Percentiles rank a stretch among this genome's conserved stretches.
phyloP scores from a whole-genome alignment of 2,888 invertebrate genomes.

The Platycheirus albimanus region DNA sequence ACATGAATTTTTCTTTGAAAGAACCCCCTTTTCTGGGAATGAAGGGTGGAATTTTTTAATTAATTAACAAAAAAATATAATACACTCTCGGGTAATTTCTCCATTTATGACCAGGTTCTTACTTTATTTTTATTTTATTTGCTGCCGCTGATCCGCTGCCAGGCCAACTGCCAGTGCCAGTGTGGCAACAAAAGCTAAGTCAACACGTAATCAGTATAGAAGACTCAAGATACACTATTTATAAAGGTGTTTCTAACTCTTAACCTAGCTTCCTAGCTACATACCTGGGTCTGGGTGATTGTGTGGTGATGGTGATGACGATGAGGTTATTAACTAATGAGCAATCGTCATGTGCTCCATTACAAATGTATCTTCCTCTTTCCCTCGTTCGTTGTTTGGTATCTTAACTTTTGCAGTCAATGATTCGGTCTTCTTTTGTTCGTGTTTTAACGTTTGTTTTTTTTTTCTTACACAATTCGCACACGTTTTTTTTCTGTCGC shows the following conservation, averaged over 20 bases:
- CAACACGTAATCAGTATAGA: conserved; percentile 56
- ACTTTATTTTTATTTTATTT: no score
- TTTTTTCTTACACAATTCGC: conserved; percentile 47
- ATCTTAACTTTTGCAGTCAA: not conserved
- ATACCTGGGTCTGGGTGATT: conserved; percentile 34
- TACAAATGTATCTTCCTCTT: conserved; percentile 24
- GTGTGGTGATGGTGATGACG: no score
- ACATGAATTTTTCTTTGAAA: conserved; percentile 19
- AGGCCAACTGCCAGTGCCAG: conserved; percentile 2
- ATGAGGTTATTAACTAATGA: conserved; percentile 73
- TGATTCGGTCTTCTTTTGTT: conserved; percentile 34
- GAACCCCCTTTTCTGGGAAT: not conserved
- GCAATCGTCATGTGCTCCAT: conserved; percentile 57
- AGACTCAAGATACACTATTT: not conserved
- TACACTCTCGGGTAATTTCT: conserved; percentile 35
- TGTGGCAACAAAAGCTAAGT: conserved; percentile 52
- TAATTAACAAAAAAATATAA: conserved; percentile 58
- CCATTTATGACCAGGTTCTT: no score
- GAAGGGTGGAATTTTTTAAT: conserved; percentile 44
- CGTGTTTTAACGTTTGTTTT: no score
- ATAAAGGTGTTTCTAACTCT: not conserved
- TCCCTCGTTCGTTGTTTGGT: conserved; percentile 5
- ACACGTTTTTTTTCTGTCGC: conserved; percentile 31
- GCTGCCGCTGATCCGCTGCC: no score
- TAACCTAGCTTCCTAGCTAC: no score